These are phyloP conservation scores for Cheilosia urbana DNA, from an alignment of 2,888 invertebrate genomes.

Conservation along the genomic window DNA sequence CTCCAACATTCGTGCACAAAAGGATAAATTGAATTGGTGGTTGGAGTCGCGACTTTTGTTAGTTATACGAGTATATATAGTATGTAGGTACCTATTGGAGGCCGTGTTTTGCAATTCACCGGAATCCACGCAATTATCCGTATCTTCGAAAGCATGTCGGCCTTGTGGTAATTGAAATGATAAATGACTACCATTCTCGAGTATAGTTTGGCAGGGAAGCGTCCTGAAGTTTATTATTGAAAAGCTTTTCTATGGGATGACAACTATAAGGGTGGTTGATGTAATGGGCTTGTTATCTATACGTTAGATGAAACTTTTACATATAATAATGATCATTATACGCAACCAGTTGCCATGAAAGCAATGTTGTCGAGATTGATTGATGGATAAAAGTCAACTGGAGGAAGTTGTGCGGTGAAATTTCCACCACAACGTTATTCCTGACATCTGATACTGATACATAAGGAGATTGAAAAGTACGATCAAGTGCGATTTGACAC, in stretches of 20 bases:
- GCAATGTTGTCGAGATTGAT: constrained; percentile 54
- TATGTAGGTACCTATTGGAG: neutral
- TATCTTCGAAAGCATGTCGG: neutral
- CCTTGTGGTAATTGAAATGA: constrained; percentile 45
- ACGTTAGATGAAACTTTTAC: constrained; percentile 34
- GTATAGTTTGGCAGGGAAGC: neutral
- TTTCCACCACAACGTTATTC: neutral
- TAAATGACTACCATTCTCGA: constrained; percentile 50
- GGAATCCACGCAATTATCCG: neutral
- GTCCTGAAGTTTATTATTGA: neutral
- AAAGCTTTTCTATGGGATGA: constrained; percentile 13
- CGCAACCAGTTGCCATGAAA: constrained; percentile 60
- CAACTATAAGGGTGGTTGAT: constrained; percentile 34
- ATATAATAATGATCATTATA: constrained; percentile 51
- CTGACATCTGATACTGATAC: neutral
- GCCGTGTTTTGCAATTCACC: neutral
- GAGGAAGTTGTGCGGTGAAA: constrained; percentile 8
- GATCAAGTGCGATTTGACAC: constrained; percentile 1
- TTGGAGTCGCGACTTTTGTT: neutral
- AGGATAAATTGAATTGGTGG: constrained; percentile 1
- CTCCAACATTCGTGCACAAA: constrained; percentile 3
- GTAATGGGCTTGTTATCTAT: constrained; percentile 42
- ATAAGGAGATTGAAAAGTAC: neutral
- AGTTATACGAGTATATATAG: too few species aligned
- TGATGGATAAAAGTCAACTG: constrained; percentile 46